Conservation (phyloP, 2,797 vertebrate species). For the Florisuga fusca region DNA sequence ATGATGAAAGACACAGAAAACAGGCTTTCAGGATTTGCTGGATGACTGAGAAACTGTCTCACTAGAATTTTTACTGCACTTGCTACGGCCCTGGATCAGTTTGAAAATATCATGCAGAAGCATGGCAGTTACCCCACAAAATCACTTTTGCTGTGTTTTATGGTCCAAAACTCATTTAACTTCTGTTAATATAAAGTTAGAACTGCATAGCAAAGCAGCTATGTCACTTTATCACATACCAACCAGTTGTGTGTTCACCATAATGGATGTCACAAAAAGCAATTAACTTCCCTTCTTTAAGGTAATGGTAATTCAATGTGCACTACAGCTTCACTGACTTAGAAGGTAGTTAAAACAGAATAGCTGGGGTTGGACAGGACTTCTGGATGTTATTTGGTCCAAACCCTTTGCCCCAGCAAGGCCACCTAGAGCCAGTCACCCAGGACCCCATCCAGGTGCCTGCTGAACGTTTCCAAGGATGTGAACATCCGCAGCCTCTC, state of each 20-base stretch:
- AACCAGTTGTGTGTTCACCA: neutral
- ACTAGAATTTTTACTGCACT: neutral
- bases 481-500: neutral
- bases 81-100: neutral
- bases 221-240: neutral
- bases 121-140: neutral
- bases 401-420: neutral
- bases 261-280: fast-evolving
- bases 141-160: neutral
- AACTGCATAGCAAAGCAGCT: neutral
- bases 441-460: fast-evolving
- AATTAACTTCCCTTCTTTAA: neutral
- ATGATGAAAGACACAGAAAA: neutral
- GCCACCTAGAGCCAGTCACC: neutral
- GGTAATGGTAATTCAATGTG: fast-evolving
- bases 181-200: neutral
- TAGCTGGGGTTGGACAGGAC: neutral
- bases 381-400: neutral
- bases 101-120: neutral
- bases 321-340: neutral
- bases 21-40: neutral
- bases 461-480: fast-evolving
- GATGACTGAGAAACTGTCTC: neutral
- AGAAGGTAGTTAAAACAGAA: fast-evolving
- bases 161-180: neutral